These are phyloP conservation scores for Pangasius larnaudii DNA, from an alignment of 2,797 vertebrate genomes.

Conservation along the genomic window DNA sequence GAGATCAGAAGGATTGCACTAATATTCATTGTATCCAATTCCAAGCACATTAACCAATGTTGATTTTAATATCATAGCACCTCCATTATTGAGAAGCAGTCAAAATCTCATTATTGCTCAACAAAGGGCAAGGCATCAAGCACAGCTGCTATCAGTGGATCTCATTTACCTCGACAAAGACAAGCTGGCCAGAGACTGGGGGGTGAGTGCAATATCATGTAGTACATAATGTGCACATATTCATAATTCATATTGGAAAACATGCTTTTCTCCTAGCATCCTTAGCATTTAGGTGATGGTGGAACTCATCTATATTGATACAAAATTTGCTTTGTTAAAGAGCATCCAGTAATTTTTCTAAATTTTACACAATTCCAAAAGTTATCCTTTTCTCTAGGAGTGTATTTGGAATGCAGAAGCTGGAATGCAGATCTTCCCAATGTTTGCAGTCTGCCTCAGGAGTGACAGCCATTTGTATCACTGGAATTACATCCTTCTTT, in stretches of 20 bases:
- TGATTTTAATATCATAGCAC: constrained; percentile 60
- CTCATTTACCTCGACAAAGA: constrained; percentile 35
- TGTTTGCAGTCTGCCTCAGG: background rate
- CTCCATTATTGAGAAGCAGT: constrained; percentile 47
- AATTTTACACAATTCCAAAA: background rate
- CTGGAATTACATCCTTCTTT: background rate
- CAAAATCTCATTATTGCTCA: constrained; percentile 53
- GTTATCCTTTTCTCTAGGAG: background rate
- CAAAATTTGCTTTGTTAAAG: background rate
- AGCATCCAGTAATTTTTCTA: background rate
- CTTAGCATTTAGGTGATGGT: background rate
- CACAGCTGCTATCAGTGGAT: constrained; percentile 48
- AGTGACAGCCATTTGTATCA: background rate
- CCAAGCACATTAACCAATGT: constrained; percentile 39
- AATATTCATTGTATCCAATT: constrained; percentile 46
- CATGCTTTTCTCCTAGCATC: background rate
- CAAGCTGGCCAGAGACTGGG: constrained; percentile 23
- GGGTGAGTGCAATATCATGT: constrained; percentile 13
- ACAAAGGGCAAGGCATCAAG: constrained; percentile 32
- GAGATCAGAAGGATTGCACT: constrained; percentile 46
- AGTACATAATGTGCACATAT: background rate
- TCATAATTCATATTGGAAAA: constrained; percentile 16
- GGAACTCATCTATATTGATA: background rate
- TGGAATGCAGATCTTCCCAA: background rate
- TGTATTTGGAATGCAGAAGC: background rate